phyloP scores from a whole-genome alignment of 1,140 invertebrate species.

The Drosophila takahashii region DNA sequence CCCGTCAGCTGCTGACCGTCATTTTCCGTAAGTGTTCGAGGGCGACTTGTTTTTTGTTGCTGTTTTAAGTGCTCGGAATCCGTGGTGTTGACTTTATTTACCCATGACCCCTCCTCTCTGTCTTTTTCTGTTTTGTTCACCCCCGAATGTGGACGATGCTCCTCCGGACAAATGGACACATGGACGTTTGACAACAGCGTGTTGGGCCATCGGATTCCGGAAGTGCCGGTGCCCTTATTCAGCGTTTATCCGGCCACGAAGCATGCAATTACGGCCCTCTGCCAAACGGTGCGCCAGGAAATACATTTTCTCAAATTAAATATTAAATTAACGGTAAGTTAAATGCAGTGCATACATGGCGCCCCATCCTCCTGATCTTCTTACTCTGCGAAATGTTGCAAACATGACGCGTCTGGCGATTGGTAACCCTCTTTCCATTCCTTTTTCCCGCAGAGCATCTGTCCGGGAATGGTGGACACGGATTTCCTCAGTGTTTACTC shows the following conservation, averaged over 20 bases:
- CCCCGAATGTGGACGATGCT: constrained; percentile 1
- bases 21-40: constrained; percentile 48
- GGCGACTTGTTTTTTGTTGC: constrained; percentile 50
- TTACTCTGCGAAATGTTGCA: constrained; percentile 26
- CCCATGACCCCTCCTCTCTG: constrained; percentile 24
- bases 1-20: constrained; percentile 66
- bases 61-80: constrained; percentile 74
- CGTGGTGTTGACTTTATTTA: constrained; percentile 80
- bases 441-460: constrained; percentile 85
- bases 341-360: constrained; percentile 74
- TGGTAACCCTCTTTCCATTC: constrained; percentile 24
- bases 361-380: not conserved
- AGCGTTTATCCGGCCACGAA: constrained; percentile 87
- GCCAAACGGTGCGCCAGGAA: constrained; percentile 87
- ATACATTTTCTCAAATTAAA: constrained; percentile 85
- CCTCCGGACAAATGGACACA: constrained; percentile 7
- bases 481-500: constrained; percentile 85
- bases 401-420: constrained; percentile 44
- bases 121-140: constrained; percentile 4
- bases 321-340: constrained; percentile 86
- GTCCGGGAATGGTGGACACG: constrained; percentile 87
- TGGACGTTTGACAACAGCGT: constrained; percentile 78
- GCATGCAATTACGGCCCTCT: constrained; percentile 86
- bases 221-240: constrained; percentile 85
- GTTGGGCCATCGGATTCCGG: constrained; percentile 85